phyloP scores from a whole-genome alignment of 2,113 vertebrate species.

The Nesogale talazaci region DNA sequence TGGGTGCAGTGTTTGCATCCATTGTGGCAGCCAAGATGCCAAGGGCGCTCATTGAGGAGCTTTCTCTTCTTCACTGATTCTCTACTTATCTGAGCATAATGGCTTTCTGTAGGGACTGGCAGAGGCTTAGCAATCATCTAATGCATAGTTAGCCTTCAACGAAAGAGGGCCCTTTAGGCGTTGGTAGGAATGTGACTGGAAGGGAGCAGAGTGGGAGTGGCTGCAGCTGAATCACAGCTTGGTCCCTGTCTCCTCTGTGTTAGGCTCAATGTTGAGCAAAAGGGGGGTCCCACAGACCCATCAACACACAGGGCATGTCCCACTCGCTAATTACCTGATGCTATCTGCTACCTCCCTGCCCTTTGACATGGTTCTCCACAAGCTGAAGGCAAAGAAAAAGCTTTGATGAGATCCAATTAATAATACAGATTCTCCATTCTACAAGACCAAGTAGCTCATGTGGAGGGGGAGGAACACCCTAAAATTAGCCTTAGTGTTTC shows the following conservation, averaged over 20 bases:
- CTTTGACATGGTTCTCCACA: not conserved
- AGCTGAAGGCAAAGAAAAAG: slow-evolving; percentile 74
- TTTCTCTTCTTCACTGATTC: not conserved
- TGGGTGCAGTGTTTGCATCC: not conserved
- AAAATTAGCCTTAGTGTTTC: slow-evolving; percentile 76
- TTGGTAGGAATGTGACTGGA: not conserved
- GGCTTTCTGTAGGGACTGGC: too few relatives aligned
- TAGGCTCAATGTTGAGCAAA: not conserved
- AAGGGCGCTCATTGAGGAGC: not conserved
- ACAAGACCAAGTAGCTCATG: slow-evolving; percentile 55
- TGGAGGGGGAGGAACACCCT: not conserved
- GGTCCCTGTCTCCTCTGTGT: not conserved
- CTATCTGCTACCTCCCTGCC: not conserved
- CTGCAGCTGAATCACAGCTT: too few relatives aligned
- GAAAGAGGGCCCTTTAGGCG: not conserved
- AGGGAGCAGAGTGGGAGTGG: not conserved
- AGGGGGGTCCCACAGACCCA: not conserved
- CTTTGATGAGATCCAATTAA: slow-evolving; percentile 84
- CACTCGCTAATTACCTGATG: slow-evolving; percentile 60
- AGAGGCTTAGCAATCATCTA: not conserved
- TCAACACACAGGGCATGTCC: not conserved
- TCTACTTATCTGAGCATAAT: not conserved
- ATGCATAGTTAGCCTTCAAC: not conserved
- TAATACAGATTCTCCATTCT: slow-evolving; percentile 48
- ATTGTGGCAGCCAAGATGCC: not conserved